Percentiles rank a stretch among this genome's conserved stretches.
Conservation (phyloP, 2,888 invertebrate species). For the Sarcophaga carnaria region DNA sequence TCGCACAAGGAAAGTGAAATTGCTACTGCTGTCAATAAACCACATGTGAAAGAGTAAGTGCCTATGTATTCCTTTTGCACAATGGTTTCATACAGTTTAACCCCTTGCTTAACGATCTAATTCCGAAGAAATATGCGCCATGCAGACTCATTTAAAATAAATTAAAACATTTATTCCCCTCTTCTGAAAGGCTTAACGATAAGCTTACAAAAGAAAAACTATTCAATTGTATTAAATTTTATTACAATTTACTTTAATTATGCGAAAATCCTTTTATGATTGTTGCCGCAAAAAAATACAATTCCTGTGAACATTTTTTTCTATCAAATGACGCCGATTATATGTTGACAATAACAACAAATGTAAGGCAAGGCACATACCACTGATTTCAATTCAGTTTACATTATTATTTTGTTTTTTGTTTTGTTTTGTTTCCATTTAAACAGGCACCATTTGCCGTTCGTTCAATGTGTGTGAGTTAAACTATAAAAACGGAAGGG, state of each 20-base stretch:
- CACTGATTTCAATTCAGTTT: background rate
- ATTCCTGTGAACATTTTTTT: background rate
- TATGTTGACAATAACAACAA: background rate
- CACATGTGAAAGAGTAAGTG: no score
- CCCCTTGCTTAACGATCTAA: no score
- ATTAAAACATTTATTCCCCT: no score
- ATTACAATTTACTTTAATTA: constrained; percentile 48
- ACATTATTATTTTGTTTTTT: background rate
- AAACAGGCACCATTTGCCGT: background rate
- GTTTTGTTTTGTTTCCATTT: background rate
- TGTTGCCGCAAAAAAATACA: constrained; percentile 44
- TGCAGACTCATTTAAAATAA: no score
- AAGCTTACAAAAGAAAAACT: no score
- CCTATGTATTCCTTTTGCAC: no score
- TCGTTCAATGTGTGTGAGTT: background rate
- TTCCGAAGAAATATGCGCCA: no score
- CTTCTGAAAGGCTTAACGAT: no score
- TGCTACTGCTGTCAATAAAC: no score
- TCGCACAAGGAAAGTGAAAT: no score
- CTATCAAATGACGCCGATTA: background rate
- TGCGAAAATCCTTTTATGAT: constrained; percentile 51
- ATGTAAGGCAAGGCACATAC: background rate
- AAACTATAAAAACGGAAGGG: background rate
- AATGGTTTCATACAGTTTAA: no score
- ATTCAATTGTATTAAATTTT: constrained; percentile 25